Evolutionary conservation across 1,140 invertebrate genomes (phyloP).

Genomic region (Stegodyphus dumicola): DNA sequence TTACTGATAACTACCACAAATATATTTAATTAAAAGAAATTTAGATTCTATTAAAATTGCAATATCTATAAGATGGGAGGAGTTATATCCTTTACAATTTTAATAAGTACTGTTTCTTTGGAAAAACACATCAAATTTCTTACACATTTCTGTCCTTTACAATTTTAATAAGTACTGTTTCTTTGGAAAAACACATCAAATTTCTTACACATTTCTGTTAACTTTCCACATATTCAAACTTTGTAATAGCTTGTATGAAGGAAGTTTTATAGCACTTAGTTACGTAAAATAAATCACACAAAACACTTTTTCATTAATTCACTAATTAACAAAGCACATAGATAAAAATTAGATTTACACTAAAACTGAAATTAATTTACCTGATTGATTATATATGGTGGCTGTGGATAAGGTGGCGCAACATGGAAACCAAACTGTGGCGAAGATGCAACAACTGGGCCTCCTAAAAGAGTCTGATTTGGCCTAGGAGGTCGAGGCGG

Average conservation of each 20-base stretch:
- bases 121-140: background rate
- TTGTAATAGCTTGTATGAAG: background rate
- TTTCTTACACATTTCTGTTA: background rate
- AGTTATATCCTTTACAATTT: no score
- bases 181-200: background rate
- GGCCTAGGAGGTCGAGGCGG: slow-evolving; percentile 8
- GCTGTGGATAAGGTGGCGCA: slow-evolving; percentile 10
- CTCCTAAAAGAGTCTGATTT: background rate
- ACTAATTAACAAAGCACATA: background rate
- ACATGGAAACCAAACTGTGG: slow-evolving; percentile 32
- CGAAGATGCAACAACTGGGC: background rate
- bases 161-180: no score
- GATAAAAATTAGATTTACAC: background rate
- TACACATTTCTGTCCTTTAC: background rate
- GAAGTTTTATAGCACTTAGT: background rate
- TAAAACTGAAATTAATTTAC: background rate
- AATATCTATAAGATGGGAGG: no score
- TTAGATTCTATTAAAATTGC: no score
- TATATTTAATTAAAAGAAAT: no score
- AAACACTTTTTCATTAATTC: background rate
- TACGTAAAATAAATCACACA: background rate
- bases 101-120: no score
- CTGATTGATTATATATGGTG: slow-evolving; percentile 22
- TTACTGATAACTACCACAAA: background rate
- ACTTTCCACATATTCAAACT: background rate